Evolutionary conservation across 2,888 invertebrate genomes (phyloP), one percentile per base, ranked within the genome.

Genomic region (Creontiades dilutus): DNA sequence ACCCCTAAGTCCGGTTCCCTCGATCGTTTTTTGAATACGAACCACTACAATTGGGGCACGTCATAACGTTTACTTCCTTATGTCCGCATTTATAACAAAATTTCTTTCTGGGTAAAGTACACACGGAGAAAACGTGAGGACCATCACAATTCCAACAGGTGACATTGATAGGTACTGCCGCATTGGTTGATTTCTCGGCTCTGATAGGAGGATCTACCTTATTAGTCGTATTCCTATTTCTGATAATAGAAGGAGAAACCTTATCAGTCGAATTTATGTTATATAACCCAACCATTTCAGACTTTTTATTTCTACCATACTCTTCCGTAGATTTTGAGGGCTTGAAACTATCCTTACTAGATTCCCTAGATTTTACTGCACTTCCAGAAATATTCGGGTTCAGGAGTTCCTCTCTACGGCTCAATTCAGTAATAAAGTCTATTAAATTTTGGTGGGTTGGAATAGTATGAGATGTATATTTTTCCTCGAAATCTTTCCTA

Each of bases 141-240:
- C 88, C 88, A 9, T 76, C 37, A 68, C 86, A 86, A 27, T 75
- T 86, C 86, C 86, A 86, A 47, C 86, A 86, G 2, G n/a, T 19
- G 0, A 86, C 27, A n/a, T n/a, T n/a, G n/a, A 55, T 19, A 12
- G 61, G 23, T 19, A 48, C 4, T 11, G n/a, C 12, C 12, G 28
- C 46, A 52, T 61, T 81, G 52, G 81, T 5, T 27, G 52, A 48
- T 23, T 19, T 48, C 9, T 5, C 47, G 5, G 80, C 47, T 9
- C 14, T 37, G 57, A n/a, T 7, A 19, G 37, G 9, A 16, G 5
- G 3, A 11, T 47, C 37, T 3, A 14, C 2, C 47, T 37, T 13
- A 1, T 48, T 4, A 5, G 3, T 19, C 12, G 9, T 46, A 16
- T 19, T n/a, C 80, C 16, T 47, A 80, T 7, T 47, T 37, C 5